Evolutionary conservation across 2,888 invertebrate genomes (phyloP), one percentile per base, ranked within the genome.

Genomic region (Saturnia japonica): DNA sequence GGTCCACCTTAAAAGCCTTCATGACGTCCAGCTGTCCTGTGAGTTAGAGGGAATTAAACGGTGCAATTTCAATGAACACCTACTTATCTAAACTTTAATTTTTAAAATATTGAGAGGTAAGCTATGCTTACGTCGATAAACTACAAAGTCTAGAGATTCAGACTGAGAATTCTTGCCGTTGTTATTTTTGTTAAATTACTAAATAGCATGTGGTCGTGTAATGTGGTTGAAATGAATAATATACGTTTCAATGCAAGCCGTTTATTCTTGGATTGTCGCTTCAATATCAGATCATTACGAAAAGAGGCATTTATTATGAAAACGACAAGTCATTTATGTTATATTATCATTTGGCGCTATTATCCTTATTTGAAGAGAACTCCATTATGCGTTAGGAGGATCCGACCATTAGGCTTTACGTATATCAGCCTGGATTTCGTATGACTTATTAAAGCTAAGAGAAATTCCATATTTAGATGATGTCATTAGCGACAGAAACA

Each of bases 331-430:
- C 64, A 64, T 64, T 60, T 34, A 40, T 64, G n/a, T 64, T 14
- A 19, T 60, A 64, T 64, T 64, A 64, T 64, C 40, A n/a, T 64
- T 64, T 64, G 2, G n/a, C 40, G 40, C 2, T 64, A 64, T 64
- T 64, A 64, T 64, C 64, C 64, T 16, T 40, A 64, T 64, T 64
- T 40, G 40, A 64, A 40, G 64, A 40, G 64, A 62, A 22, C 64
- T 64, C 34, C 40, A 64, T 64, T 64, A 60, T 6, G 57, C 14
- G 19, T 60, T 60, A 57, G 9, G 25, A 57, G 12, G 22, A 57
- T 57, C 57, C 1, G 57, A 25, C 57, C 14, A 28, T 60, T 7
- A 28, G 11, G 16, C 25, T 60, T 60, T 25, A 60, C 6, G 6
- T 60, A 25, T 28, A 28, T 60, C 7, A 4, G 14, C 28, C 14